Evolutionary conservation across 2,888 invertebrate genomes (phyloP).

Genomic region (Idaea straminata): DNA sequence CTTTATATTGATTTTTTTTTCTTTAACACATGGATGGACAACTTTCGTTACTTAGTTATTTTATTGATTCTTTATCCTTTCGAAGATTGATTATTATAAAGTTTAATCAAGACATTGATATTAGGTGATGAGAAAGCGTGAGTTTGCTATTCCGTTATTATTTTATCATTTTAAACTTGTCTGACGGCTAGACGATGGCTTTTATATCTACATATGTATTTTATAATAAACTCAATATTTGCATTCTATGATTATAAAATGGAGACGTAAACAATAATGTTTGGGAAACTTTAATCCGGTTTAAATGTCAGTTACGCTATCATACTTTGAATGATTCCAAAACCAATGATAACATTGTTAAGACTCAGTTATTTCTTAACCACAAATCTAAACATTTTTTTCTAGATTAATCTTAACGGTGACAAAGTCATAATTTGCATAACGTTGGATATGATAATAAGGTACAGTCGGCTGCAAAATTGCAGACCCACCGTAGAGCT

Average conservation of each 20-base stretch:
- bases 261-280: neutral
- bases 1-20: slow-evolving; percentile 54
- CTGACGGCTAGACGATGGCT: neutral
- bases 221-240: neutral
- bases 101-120: neutral
- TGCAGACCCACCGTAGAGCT: too few relatives aligned
- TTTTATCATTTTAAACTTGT: neutral
- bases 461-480: too few relatives aligned
- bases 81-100: neutral
- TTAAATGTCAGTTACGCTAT: too few relatives aligned
- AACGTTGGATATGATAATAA: too few relatives aligned
- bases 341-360: too few relatives aligned
- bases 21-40: slow-evolving; percentile 15
- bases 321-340: too few relatives aligned
- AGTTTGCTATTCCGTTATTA: neutral
- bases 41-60: neutral
- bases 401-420: too few relatives aligned
- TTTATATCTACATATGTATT: neutral
- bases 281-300: too few relatives aligned
- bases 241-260: neutral
- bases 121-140: neutral
- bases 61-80: neutral
- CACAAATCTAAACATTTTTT: too few relatives aligned
- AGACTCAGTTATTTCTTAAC: too few relatives aligned
- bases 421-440: too few relatives aligned